Evolutionary conservation across 2,888 invertebrate genomes (phyloP).

Genomic region (Brachylomia viminalis): DNA sequence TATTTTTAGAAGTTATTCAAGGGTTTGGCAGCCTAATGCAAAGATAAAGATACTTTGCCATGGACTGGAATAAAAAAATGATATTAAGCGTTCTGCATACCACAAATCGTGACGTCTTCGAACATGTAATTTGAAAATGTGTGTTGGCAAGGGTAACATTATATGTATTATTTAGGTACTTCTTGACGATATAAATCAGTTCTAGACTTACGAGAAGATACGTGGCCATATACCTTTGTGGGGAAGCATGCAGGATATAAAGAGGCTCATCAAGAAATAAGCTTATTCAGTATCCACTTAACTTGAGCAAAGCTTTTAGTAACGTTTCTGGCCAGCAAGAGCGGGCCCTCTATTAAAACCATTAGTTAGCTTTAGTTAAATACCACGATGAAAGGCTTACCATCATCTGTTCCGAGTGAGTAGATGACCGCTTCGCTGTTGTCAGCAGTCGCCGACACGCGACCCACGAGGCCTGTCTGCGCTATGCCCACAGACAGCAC

Average conservation of each 20-base stretch:
- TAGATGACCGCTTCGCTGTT: conserved; percentile 81
- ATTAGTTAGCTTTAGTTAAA: background rate
- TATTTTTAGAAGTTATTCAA: conserved; percentile 9
- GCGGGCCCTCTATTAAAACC: background rate
- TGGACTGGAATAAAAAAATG: background rate
- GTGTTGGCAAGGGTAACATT: background rate
- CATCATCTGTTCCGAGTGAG: conserved; percentile 74
- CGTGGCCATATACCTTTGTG: background rate
- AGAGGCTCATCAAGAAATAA: background rate
- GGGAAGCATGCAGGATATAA: background rate
- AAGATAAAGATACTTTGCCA: background rate
- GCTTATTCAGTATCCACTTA: background rate
- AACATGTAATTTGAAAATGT: background rate
- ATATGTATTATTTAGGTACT: background rate
- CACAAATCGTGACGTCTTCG: background rate
- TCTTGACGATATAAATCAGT: background rate
- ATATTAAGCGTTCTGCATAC: background rate
- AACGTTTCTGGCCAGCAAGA: background rate
- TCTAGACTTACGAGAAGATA: background rate
- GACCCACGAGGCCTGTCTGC: conserved; percentile 79
- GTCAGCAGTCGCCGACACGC: conserved; percentile 79
- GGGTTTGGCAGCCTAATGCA: conserved; percentile 18
- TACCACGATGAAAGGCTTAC: conserved; percentile 68
- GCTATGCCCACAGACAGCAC: conserved; percentile 73
- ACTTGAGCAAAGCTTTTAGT: background rate